These are phyloP conservation scores for Agrochola lychnidis DNA, from an alignment of 2,888 invertebrate species.

Conservation along the genomic window DNA sequence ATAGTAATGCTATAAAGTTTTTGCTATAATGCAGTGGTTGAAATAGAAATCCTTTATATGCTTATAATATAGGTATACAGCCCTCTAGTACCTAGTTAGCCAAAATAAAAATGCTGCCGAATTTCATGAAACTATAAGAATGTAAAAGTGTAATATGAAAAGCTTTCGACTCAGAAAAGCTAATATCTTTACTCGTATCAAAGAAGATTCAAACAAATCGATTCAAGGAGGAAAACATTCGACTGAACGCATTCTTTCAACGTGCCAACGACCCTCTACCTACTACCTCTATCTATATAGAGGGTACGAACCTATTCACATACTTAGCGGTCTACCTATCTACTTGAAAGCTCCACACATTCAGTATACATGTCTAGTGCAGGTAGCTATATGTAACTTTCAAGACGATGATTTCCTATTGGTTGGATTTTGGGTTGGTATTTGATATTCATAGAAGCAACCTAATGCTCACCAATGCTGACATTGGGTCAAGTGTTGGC, in stretches of 20 bases:
- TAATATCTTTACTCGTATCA: background rate
- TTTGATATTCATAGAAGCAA: conserved; percentile 17
- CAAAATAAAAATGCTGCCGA: too few species aligned
- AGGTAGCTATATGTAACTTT: background rate
- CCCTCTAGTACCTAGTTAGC: too few species aligned
- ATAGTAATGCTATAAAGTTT: too few species aligned
- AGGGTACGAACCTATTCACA: background rate
- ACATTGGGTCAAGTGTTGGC: background rate
- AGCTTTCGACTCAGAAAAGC: too few species aligned
- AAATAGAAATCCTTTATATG: too few species aligned
- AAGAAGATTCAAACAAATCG: conserved; percentile 37
- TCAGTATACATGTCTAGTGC: background rate
- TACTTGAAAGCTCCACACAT: conserved; percentile 6
- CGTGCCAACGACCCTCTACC: conserved; percentile 31
- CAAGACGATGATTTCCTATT: background rate
- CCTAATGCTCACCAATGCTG: background rate
- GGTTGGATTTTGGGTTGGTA: background rate
- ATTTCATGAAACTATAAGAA: too few species aligned
- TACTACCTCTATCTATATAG: background rate
- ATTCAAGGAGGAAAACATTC: conserved; percentile 55
- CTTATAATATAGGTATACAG: too few species aligned
- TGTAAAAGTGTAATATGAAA: too few species aligned
- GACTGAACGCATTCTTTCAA: conserved; percentile 20
- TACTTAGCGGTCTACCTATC: background rate
- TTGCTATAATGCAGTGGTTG: too few species aligned